Evolutionary conservation across 2,113 vertebrate genomes (phyloP), one percentile per base, ranked within the genome.

Genomic region (Poicephalus meyeri): DNA sequence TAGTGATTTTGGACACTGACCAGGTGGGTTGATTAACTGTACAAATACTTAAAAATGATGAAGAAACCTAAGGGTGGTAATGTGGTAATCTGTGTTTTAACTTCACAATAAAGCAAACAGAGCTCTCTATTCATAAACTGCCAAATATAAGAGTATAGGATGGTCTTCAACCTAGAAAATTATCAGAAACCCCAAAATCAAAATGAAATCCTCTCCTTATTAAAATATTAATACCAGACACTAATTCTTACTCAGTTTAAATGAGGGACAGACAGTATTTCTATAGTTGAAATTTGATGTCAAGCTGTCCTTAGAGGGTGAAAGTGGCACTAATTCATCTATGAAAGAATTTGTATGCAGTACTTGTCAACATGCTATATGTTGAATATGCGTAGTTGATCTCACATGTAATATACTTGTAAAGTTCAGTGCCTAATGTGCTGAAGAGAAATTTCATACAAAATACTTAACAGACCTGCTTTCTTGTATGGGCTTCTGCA

Each of bases 201-300:
- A 95, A 72, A 29, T 50, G 0, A 16, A 53, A 39, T n/a, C 21
- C 5, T 83, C 11, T 65, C 19, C 11, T 50, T 61, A 20, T 19
- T 58, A 23, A 91, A 86, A 37, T 39, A 26, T 5, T 39, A 64
- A 65, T 19, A 70, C 5, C 10, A 29, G 7, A 1, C 12, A 23
- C 9, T 66, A 64, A 60, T 68, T 77, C 7, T 70, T 56, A 24
- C 0, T 29, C 83, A 13, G 7, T 47, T 72, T 91, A 70, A 58
- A 53, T 66, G 16, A 55, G 53, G 24, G 24, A 44, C 42, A 65
- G 49, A 16, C 0, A 0, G 1, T 87, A n/a, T 29, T 52, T 81
- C 14, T 53, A 1, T 81, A 39, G 23, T 15, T 91, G 31, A 77
- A 76, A 37, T 64, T 56, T 52, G 60, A 49, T 65, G 16, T 15